phyloP scores from a whole-genome alignment of 2,888 invertebrate genomes.

The Drosophila acutilabella region DNA sequence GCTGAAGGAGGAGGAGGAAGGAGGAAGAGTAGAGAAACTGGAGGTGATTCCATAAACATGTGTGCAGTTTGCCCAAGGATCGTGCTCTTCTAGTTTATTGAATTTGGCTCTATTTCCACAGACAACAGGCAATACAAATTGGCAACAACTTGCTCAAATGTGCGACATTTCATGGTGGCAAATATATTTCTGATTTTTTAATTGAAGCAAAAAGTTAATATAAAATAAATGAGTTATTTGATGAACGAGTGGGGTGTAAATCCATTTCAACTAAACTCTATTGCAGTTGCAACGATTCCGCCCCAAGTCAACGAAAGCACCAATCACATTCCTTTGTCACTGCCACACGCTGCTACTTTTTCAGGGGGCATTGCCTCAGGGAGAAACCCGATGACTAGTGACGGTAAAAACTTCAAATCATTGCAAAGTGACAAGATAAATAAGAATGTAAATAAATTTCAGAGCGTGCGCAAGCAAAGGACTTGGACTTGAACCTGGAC shows the following conservation, averaged over 20 bases:
- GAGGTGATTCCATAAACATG: constrained; percentile 19
- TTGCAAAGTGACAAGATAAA: constrained; percentile 74
- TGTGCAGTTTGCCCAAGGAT: constrained; percentile 42
- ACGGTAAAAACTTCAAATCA: constrained; percentile 59
- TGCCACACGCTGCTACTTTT: constrained; percentile 6
- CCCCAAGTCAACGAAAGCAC: constrained; percentile 12
- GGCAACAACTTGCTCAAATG: constrained; percentile 55
- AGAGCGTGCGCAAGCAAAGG: constrained; percentile 41
- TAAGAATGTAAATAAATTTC: constrained; percentile 73
- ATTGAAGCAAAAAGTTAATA: background rate
- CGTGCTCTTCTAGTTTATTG: constrained; percentile 57
- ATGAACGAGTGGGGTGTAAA: too few relatives aligned
- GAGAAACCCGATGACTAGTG: constrained; percentile 23
- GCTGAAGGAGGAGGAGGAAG: background rate
- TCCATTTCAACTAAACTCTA: background rate
- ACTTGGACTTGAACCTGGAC: constrained; percentile 3
- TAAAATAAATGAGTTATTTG: too few relatives aligned
- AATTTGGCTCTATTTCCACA: constrained; percentile 29
- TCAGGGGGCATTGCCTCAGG: background rate
- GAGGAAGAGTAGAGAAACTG: background rate
- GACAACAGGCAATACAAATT: constrained; percentile 19
- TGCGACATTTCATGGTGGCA: constrained; percentile 31
- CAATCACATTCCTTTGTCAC: constrained; percentile 31
- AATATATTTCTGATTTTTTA: background rate
- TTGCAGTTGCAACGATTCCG: background rate